These are phyloP conservation scores for Pteria penguin DNA, from an alignment of 2,888 invertebrate species.

Conservation along the genomic window DNA sequence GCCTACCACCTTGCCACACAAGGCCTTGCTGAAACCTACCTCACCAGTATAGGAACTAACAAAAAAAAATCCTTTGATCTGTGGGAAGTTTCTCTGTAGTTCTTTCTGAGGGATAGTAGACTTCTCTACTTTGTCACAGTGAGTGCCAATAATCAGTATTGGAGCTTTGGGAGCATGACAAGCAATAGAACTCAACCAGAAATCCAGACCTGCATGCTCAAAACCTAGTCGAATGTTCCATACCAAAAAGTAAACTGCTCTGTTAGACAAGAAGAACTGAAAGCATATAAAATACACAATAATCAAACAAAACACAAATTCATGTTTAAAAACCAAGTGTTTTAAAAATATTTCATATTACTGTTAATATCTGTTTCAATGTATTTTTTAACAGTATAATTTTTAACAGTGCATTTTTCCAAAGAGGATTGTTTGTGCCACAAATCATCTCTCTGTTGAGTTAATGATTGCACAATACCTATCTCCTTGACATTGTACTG, in stretches of 20 bases:
- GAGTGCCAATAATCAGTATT: slow-evolving; percentile 78
- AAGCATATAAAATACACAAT: slow-evolving; percentile 31
- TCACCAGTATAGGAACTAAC: slow-evolving; percentile 76
- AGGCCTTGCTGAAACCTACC: slow-evolving; percentile 61
- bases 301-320: neutral
- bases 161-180: slow-evolving; percentile 80
- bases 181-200: slow-evolving; percentile 79
- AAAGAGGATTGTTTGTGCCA: neutral
- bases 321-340: neutral
- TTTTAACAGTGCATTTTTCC: no score
- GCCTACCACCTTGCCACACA: no score
- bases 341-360: neutral
- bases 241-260: slow-evolving; percentile 78
- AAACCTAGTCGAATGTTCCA: slow-evolving; percentile 80
- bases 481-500: no score
- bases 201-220: slow-evolving; percentile 79
- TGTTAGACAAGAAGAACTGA: slow-evolving; percentile 78
- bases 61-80: slow-evolving; percentile 76
- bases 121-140: slow-evolving; percentile 78
- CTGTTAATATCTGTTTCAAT: neutral
- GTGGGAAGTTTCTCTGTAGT: slow-evolving; percentile 74
- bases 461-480: no score
- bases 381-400: no score
- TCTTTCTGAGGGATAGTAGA: slow-evolving; percentile 71
- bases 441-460: no score